Conservation (phyloP, 2,797 vertebrate genomes). For the Rachycentron canadum region DNA sequence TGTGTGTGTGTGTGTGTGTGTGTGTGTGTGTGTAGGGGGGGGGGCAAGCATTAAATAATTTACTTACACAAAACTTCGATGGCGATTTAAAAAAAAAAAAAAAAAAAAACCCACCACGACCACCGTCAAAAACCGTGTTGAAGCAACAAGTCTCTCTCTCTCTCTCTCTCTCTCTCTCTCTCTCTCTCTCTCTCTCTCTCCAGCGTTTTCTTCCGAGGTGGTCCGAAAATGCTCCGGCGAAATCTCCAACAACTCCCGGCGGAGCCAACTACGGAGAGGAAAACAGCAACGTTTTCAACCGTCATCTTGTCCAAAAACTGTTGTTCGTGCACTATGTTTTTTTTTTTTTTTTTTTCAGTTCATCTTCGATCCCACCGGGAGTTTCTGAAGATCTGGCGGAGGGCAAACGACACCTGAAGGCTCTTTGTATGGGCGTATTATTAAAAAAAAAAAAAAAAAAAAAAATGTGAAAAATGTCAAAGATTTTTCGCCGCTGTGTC, state of each 20-base stretch:
- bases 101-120: conserved; percentile 30
- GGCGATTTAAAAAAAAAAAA: conserved; percentile 37
- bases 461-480: conserved; percentile 91
- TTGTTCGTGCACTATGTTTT: conserved; percentile 55
- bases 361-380: conserved; percentile 50
- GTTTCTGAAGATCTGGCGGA: conserved; percentile 51
- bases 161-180: too few species aligned
- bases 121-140: conserved; percentile 80
- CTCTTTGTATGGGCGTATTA: conserved; percentile 79
- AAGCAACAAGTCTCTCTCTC: conserved; percentile 96
- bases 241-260: conserved; percentile 92
- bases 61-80: conserved; percentile 86
- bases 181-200: too few species aligned
- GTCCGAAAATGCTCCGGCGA: conserved; percentile 92
- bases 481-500: conserved; percentile 86
- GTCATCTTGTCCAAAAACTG: conserved; percentile 89
- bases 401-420: conserved; percentile 70
- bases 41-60: neutral
- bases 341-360: too few species aligned
- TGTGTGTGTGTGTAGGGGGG: too few species aligned
- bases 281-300: conserved; percentile 87
- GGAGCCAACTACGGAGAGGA: conserved; percentile 90
- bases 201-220: conserved; percentile 90
- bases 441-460: too few species aligned
- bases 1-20: too few species aligned